Evolutionary conservation across 2,797 vertebrate genomes (phyloP).

Genomic region (Margarornis squamiger): DNA sequence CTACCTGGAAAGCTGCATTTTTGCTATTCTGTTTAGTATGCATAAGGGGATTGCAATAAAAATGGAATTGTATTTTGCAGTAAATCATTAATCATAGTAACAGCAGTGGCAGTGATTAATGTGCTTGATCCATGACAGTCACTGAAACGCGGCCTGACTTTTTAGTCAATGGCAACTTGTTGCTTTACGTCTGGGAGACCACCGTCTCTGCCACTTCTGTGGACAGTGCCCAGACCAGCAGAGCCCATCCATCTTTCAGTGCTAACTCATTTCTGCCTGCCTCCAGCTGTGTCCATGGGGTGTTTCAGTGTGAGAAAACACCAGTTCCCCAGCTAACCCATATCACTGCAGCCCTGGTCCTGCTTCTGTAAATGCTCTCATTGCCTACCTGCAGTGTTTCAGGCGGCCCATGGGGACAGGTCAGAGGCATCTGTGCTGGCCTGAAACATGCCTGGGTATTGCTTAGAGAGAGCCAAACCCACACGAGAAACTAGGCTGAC

Average conservation of each 20-base stretch:
- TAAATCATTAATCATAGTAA: background rate
- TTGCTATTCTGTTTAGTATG: background rate
- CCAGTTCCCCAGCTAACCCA: background rate
- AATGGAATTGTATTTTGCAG: background rate
- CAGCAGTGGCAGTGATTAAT: background rate
- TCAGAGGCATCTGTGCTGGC: background rate
- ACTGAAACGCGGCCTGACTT: background rate
- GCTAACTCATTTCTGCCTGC: background rate
- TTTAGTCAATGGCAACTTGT: background rate
- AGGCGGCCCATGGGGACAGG: background rate
- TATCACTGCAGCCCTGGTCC: background rate
- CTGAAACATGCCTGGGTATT: background rate
- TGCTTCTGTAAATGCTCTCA: rapidly evolving
- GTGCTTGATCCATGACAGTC: background rate
- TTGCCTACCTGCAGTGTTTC: background rate
- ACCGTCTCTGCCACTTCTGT: background rate
- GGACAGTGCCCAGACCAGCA: background rate
- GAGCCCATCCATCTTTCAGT: background rate
- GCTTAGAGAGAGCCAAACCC: background rate
- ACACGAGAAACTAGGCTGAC: background rate
- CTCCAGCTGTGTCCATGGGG: rapidly evolving
- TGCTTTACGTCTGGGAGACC: background rate
- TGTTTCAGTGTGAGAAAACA: background rate
- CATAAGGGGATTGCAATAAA: background rate
- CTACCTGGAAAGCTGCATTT: background rate